A percentile compares a stretch with the other conserved stretches of the same genome.
phyloP scores from a whole-genome alignment of 2,888 invertebrate species.

The Cephalotes varians region DNA sequence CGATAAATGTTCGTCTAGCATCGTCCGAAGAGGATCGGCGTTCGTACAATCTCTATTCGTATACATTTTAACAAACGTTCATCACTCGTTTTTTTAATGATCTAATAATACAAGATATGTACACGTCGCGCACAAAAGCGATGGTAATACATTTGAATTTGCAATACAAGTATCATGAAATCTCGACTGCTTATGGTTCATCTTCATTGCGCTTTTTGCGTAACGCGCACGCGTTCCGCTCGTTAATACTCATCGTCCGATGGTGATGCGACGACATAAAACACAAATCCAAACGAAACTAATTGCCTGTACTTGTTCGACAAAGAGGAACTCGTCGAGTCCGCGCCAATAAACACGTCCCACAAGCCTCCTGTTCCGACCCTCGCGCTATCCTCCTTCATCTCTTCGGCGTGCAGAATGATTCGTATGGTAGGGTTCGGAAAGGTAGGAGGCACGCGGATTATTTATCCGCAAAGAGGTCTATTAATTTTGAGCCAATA shows the following conservation, averaged over 20 bases:
- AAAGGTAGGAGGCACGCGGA: conserved; percentile 60
- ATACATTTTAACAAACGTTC: conserved; percentile 35
- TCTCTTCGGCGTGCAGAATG: conserved; percentile 52
- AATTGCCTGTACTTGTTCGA: conserved; percentile 74
- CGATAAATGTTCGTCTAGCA: conserved; percentile 72
- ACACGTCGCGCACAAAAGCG: conserved; percentile 8
- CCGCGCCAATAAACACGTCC: conserved; percentile 75
- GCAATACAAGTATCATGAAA: conserved; percentile 21
- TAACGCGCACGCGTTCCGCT: conserved; percentile 5
- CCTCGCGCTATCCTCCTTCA: conserved; percentile 42
- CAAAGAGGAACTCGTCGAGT: conserved; percentile 67
- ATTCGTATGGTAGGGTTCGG: conserved; percentile 31
- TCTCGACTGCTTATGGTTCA: neutral
- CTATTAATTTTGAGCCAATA: conserved; percentile 82
- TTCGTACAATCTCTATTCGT: conserved; percentile 29
- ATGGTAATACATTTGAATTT: conserved; percentile 21
- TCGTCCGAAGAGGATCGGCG: conserved; percentile 59
- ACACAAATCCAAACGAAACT: conserved; percentile 69
- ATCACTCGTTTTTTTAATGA: neutral
- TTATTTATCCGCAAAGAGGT: conserved; percentile 82
- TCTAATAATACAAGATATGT: conserved; percentile 11
- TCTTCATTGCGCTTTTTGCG: conserved; percentile 25
- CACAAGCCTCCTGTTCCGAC: conserved; percentile 51
- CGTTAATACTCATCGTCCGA: conserved; percentile 49
- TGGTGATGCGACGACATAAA: conserved; percentile 64